Percentiles rank a stretch among this genome's conserved stretches.
Evolutionary conservation across 2,888 invertebrate species (phyloP).

Genomic region (Dromius quadrimaculatus): DNA sequence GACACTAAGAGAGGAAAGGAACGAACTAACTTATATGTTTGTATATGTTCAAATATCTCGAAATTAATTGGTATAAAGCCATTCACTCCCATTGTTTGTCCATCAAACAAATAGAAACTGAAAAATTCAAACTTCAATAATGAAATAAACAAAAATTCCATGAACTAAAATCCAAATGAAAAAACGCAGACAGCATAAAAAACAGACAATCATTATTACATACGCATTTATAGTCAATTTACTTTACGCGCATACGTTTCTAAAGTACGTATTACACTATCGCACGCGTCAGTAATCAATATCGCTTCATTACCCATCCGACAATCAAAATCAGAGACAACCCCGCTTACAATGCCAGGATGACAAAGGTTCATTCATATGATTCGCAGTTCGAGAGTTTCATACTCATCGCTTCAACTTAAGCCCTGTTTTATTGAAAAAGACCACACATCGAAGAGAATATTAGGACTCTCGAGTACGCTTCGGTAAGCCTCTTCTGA

Average conservation of each 20-base stretch:
- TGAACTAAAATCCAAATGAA: neutral
- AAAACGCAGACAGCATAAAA: conserved; percentile 26
- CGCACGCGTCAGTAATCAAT: conserved; percentile 21
- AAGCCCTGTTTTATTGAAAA: conserved; percentile 47
- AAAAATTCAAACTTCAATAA: too few species aligned
- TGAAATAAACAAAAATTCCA: conserved; percentile 26
- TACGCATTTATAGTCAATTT: conserved; percentile 29
- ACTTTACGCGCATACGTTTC: neutral
- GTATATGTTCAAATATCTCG: too few species aligned
- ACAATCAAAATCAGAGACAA: conserved; percentile 33
- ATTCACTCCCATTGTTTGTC: too few species aligned
- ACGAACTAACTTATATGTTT: too few species aligned
- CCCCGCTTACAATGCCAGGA: conserved; percentile 24
- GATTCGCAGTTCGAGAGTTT: conserved; percentile 28
- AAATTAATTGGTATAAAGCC: too few species aligned
- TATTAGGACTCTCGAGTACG: conserved; percentile 63
- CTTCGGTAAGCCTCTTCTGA: conserved; percentile 57
- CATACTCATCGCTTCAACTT: conserved; percentile 24
- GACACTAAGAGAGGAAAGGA: too few species aligned
- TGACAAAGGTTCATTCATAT: conserved; percentile 35
- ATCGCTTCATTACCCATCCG: conserved; percentile 31
- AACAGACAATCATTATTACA: conserved; percentile 25
- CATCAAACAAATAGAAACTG: too few species aligned
- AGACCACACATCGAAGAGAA: conserved; percentile 55
- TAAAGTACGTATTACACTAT: neutral